These are phyloP conservation scores for Echinops telfairi DNA, from an alignment of 2,113 vertebrate genomes.

Conservation along the genomic window DNA sequence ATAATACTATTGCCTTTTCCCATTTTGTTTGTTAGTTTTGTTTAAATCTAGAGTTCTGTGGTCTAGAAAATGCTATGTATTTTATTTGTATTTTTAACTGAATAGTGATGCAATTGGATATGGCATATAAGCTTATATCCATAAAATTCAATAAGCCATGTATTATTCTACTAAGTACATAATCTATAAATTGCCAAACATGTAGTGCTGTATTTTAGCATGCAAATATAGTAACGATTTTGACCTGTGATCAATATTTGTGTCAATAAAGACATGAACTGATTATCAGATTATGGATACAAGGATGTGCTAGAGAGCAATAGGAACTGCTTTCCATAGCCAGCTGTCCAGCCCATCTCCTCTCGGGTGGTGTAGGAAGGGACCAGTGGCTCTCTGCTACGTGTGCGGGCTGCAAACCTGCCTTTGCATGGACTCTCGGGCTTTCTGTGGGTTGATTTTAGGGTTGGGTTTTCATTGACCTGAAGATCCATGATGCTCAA, in stretches of 20 bases:
- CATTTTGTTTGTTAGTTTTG: neutral
- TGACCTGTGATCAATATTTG: conserved; percentile 26
- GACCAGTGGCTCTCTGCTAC: neutral
- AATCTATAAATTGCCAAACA: conserved; percentile 28
- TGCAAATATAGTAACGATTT: conserved; percentile 42
- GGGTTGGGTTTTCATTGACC: conserved; percentile 69
- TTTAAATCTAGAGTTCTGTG: conserved; percentile 22
- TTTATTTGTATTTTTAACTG: neutral
- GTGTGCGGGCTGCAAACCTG: conserved; percentile 1
- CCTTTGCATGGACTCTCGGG: neutral
- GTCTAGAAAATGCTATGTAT: neutral
- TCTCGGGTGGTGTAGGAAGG: neutral
- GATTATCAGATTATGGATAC: neutral
- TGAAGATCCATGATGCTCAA: conserved; percentile 68
- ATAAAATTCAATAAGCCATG: conserved; percentile 8
- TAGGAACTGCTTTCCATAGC: neutral
- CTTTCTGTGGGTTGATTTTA: conserved; percentile 22
- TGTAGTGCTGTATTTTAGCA: conserved; percentile 25
- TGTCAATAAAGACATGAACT: conserved; percentile 15
- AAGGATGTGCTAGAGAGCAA: neutral
- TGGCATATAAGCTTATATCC: conserved; percentile 23
- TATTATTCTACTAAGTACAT: conserved; percentile 18
- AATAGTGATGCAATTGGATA: neutral
- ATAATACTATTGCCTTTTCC: too few relatives aligned
- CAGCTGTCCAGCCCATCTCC: neutral